A percentile compares a stretch with the other conserved stretches of the same genome.
These are phyloP conservation scores for Pseudochromis fuscus DNA, from an alignment of 2,797 vertebrate genomes.

Conservation along the genomic window DNA sequence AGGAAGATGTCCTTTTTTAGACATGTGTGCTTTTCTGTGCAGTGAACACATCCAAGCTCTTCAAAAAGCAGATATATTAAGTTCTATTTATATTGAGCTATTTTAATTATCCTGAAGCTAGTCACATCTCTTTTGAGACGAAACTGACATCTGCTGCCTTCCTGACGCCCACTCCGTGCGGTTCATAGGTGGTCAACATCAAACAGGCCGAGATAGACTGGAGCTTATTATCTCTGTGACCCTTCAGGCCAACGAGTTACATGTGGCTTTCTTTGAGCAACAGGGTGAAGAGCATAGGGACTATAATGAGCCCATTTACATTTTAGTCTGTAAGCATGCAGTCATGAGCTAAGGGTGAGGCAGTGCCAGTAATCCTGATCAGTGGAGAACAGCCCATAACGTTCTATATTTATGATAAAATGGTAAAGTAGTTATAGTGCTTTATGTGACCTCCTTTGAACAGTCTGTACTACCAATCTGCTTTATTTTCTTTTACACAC, in stretches of 20 bases:
- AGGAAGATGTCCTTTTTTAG: not conserved
- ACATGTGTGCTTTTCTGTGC: slow-evolving; percentile 1
- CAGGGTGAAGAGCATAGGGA: slow-evolving; percentile 54
- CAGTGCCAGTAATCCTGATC: slow-evolving; percentile 71
- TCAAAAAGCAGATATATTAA: slow-evolving; percentile 25
- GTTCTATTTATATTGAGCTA: slow-evolving; percentile 35
- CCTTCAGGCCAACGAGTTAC: slow-evolving; percentile 62
- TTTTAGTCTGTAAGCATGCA: slow-evolving; percentile 65
- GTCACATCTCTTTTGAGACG: slow-evolving; percentile 35
- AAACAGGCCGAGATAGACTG: slow-evolving; percentile 63
- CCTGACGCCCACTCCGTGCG: slow-evolving; percentile 31
- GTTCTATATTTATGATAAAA: slow-evolving; percentile 57
- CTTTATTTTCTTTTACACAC: not conserved
- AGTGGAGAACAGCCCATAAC: slow-evolving; percentile 56
- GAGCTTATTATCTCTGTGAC: slow-evolving; percentile 80
- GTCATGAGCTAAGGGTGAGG: slow-evolving; percentile 50
- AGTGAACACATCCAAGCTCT: not conserved
- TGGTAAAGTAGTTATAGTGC: slow-evolving; percentile 27
- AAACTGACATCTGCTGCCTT: slow-evolving; percentile 32
- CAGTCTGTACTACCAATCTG: slow-evolving; percentile 1
- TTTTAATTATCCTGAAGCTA: slow-evolving; percentile 66
- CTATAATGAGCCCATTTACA: slow-evolving; percentile 86
- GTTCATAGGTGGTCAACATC: slow-evolving; percentile 71
- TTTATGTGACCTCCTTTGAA: slow-evolving; percentile 51
- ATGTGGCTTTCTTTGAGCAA: slow-evolving; percentile 59